phyloP scores from a whole-genome alignment of 2,797 vertebrate species.

The Tapera naevia region DNA sequence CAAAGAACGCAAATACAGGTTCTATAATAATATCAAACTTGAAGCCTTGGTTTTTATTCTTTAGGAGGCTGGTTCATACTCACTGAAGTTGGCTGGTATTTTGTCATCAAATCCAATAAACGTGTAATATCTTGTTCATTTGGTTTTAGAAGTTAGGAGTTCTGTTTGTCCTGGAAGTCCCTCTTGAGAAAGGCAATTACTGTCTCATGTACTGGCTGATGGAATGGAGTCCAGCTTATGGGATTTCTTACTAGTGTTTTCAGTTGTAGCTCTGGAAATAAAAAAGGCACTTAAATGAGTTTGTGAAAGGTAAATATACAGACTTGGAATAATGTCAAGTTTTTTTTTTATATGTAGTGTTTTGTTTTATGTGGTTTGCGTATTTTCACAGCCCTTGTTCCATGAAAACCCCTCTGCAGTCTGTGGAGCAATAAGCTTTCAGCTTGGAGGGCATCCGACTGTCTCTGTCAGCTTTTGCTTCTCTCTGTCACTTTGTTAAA shows the following conservation, averaged over 20 bases:
- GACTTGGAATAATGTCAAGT: neutral
- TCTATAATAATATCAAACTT: neutral
- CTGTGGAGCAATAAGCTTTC: neutral
- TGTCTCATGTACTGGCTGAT: neutral
- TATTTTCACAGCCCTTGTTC: neutral
- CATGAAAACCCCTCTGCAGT: neutral
- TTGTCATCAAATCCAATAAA: neutral
- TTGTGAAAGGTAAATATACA: neutral
- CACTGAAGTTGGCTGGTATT: neutral
- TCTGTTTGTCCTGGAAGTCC: neutral
- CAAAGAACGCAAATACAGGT: neutral
- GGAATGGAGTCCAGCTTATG: neutral
- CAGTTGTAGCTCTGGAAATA: neutral
- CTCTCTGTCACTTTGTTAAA: neutral
- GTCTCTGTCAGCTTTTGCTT: neutral
- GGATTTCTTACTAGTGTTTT: neutral
- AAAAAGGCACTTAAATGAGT: neutral
- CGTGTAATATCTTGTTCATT: neutral
- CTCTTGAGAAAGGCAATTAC: neutral
- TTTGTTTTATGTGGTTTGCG: neutral
- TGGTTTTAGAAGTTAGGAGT: neutral
- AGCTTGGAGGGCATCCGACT: fast-evolving
- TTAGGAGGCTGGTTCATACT: neutral
- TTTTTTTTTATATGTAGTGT: neutral
- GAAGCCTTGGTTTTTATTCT: neutral